A percentile compares a stretch with the other conserved stretches of the same genome.
These are phyloP conservation scores for Gadopsis marmoratus DNA, from an alignment of 2,797 vertebrate genomes.

Conservation along the genomic window DNA sequence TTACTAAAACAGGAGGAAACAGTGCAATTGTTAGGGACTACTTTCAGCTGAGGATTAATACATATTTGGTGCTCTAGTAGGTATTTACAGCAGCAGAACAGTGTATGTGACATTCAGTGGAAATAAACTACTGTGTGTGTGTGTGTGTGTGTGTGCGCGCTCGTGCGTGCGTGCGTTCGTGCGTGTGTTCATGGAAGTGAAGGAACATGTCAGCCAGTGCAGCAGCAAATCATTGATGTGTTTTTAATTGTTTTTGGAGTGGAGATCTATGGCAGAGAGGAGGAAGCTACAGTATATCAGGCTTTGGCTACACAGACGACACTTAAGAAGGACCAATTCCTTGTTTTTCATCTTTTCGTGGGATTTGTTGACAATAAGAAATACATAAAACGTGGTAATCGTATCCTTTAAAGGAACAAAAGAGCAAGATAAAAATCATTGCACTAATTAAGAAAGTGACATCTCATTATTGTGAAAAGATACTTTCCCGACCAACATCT, in stretches of 20 bases:
- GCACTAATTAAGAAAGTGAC: background rate
- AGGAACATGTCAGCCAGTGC: background rate
- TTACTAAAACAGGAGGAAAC: background rate
- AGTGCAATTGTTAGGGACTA: background rate
- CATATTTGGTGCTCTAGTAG: background rate
- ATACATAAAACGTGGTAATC: background rate
- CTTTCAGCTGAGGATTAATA: background rate
- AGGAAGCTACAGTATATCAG: background rate
- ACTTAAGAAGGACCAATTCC: background rate
- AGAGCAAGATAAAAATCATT: background rate
- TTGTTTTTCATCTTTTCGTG: background rate
- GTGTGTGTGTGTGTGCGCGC: too few relatives aligned
- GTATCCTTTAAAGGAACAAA: background rate
- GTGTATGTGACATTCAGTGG: background rate
- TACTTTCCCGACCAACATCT: background rate
- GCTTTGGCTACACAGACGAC: background rate
- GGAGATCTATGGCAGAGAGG: background rate
- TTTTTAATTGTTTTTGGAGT: conserved; percentile 2
- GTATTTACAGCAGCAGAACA: background rate
- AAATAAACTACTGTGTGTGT: background rate
- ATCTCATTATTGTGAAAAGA: background rate
- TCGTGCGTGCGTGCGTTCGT: too few relatives aligned
- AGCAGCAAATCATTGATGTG: background rate
- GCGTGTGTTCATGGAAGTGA: background rate
- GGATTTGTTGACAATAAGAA: background rate